Evolutionary conservation across 2,888 invertebrate genomes (phyloP).

Genomic region (Plebejus melissa): DNA sequence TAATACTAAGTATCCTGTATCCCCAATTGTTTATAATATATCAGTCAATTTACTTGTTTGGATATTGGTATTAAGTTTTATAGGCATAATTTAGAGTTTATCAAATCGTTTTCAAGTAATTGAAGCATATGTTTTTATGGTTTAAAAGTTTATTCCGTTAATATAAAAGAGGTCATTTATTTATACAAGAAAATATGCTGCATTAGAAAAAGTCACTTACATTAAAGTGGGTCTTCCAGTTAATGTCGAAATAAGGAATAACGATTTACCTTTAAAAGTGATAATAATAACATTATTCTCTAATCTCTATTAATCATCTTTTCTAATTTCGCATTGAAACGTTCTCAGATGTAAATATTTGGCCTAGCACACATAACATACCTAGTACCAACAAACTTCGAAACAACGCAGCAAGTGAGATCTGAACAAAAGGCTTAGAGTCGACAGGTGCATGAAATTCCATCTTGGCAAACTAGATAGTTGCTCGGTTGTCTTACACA

Average conservation of each 20-base stretch:
- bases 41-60: not conserved
- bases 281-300: too few species aligned
- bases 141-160: not conserved
- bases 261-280: too few species aligned
- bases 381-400: not conserved
- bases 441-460: conserved; percentile 15
- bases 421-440: not conserved
- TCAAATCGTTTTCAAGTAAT: not conserved
- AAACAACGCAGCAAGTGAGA: not conserved
- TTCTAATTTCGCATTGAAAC: too few species aligned
- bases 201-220: too few species aligned
- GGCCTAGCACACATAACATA: not conserved
- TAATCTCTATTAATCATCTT: too few species aligned
- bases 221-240: too few species aligned
- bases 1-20: conserved; percentile 13
- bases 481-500: conserved; percentile 15
- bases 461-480: conserved; percentile 11
- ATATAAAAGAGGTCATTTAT: not conserved
- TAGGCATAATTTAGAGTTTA: not conserved
- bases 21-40: conserved; percentile 3
- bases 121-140: too few species aligned
- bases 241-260: too few species aligned
- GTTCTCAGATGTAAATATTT: not conserved
- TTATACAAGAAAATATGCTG: not conserved
- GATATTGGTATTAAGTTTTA: not conserved